Evolutionary conservation across 2,888 invertebrate genomes (phyloP).

Genomic region (Drosophila robusta): DNA sequence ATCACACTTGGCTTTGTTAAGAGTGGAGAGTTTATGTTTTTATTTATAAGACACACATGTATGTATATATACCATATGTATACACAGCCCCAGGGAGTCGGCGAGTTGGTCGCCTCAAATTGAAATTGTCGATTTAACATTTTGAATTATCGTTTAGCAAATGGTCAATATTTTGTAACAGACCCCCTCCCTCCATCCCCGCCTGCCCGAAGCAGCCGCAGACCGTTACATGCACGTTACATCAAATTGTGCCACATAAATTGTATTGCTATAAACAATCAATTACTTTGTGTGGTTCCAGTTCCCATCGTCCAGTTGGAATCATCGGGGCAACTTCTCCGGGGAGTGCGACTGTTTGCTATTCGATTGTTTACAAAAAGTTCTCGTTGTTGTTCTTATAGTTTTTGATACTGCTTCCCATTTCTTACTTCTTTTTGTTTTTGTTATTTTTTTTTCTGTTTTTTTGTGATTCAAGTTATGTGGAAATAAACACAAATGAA

Average conservation of each 20-base stretch:
- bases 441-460: constrained; percentile 1
- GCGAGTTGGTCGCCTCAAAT: constrained; percentile 56
- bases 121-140: constrained; percentile 80
- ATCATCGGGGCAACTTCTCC: constrained; percentile 18
- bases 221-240: constrained; percentile 38
- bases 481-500: constrained; percentile 36
- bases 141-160: constrained; percentile 80
- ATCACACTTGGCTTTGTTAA: constrained; percentile 67
- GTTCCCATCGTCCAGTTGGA: constrained; percentile 17
- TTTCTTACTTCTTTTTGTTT: constrained; percentile 2
- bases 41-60: constrained; percentile 42
- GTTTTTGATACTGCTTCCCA: constrained; percentile 26
- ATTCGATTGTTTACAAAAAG: constrained; percentile 48
- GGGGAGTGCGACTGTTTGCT: constrained; percentile 39
- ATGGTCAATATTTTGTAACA: constrained; percentile 72
- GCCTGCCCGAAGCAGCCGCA: constrained; percentile 8
- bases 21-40: constrained; percentile 72
- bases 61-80: constrained; percentile 28
- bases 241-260: constrained; percentile 69
- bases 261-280: constrained; percentile 80
- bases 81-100: constrained; percentile 30
- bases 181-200: not conserved
- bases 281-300: constrained; percentile 73
- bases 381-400: constrained; percentile 38
- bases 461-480: constrained; percentile 36